These are phyloP conservation scores for Dallia pectoralis DNA, from an alignment of 2,797 vertebrate genomes.

Conservation along the genomic window DNA sequence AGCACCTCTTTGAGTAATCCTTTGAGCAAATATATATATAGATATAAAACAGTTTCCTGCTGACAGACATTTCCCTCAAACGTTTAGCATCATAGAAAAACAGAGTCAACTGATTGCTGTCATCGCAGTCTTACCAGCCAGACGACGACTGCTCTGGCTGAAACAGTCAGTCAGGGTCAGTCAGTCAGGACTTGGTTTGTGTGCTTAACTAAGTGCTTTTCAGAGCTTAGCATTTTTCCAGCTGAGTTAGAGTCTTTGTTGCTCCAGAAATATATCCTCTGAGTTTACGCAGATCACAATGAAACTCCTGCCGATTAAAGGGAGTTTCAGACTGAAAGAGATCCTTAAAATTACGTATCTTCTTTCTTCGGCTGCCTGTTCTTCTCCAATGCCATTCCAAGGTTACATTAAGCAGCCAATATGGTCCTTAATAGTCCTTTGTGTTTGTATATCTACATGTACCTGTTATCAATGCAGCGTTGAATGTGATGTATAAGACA, in stretches of 20 bases:
- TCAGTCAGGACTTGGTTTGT: slow-evolving; percentile 26
- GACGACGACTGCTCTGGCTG: slow-evolving; percentile 18
- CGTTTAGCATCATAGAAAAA: slow-evolving; percentile 43
- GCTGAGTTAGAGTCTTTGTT: slow-evolving; percentile 3
- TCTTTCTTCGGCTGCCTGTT: not conserved
- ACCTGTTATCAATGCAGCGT: slow-evolving; percentile 54
- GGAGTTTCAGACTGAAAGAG: slow-evolving; percentile 46
- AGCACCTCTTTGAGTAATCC: slow-evolving; percentile 19
- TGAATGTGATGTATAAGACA: slow-evolving; percentile 7
- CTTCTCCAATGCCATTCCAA: slow-evolving; percentile 41
- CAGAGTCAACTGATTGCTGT: slow-evolving; percentile 44
- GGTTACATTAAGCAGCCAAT: slow-evolving; percentile 58
- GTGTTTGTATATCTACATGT: slow-evolving; percentile 56
- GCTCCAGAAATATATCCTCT: slow-evolving; percentile 47
- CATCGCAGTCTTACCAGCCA: slow-evolving; percentile 31
- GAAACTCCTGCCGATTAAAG: slow-evolving; percentile 46
- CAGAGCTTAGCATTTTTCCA: not conserved
- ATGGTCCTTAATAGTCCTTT: slow-evolving; percentile 44
- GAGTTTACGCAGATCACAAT: slow-evolving; percentile 49
- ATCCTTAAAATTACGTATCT: slow-evolving; percentile 44
- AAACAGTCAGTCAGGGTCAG: slow-evolving; percentile 31
- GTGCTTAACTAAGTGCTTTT: slow-evolving; percentile 60
- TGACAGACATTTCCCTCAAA: slow-evolving; percentile 38
- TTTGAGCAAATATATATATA: slow-evolving; percentile 56
- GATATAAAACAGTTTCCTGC: slow-evolving; percentile 27